phyloP scores from a whole-genome alignment of 2,113 vertebrate species.

The Pyxicephalus adspersus region DNA sequence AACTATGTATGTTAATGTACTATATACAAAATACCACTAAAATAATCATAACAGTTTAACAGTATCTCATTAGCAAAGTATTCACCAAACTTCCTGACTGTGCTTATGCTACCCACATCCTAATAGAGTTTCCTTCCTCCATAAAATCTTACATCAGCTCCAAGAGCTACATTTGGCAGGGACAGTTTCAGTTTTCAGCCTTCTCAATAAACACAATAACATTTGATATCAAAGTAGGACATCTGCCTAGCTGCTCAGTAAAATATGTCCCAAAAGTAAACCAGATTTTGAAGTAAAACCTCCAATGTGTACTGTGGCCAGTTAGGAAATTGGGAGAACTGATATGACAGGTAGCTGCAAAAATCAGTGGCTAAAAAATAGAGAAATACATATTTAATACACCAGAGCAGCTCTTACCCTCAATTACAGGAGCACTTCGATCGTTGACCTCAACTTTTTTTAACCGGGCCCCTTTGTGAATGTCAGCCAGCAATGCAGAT shows the following conservation, averaged over 20 bases:
- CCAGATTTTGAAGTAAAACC: neutral
- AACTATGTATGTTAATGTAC: too few species aligned
- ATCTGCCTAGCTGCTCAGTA: neutral
- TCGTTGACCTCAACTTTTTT: conserved; percentile 89
- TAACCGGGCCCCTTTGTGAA: conserved; percentile 88
- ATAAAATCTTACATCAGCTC: neutral
- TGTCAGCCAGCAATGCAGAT: conserved; percentile 86
- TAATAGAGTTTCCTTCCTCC: neutral
- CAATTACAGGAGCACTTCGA: conserved; percentile 84
- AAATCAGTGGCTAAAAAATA: neutral
- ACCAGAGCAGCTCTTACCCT: conserved; percentile 76
- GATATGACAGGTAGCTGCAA: neutral
- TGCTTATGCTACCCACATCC: too few species aligned
- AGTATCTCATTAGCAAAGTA: too few species aligned
- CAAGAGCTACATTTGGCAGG: too few species aligned
- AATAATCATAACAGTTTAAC: too few species aligned
- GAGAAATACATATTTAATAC: neutral
- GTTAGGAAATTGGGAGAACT: neutral
- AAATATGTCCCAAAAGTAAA: neutral
- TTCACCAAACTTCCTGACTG: too few species aligned
- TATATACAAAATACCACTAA: too few species aligned
- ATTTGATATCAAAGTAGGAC: neutral
- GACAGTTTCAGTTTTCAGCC: neutral
- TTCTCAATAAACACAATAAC: conserved; percentile 3
- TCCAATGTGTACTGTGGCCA: neutral